These are phyloP conservation scores for Eueremaeus valkanovi DNA, from an alignment of 2,888 invertebrate species.

Conservation along the genomic window DNA sequence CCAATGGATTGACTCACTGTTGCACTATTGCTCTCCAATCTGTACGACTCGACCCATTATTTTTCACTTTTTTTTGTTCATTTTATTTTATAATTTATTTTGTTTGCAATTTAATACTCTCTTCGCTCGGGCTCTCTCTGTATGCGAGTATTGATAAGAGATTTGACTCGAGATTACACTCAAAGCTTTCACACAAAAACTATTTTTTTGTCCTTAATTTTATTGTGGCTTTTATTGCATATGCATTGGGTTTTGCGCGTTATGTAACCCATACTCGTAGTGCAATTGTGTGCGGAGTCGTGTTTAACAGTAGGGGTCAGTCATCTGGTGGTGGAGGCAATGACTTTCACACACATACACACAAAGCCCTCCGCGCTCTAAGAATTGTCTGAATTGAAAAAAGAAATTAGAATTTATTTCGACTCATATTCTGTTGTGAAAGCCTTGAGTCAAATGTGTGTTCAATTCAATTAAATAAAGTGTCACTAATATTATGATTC, in stretches of 20 bases:
- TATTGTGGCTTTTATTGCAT: conserved; percentile 21
- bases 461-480: conserved; percentile 4
- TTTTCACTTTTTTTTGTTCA: background rate
- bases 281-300: background rate
- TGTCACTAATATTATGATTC: conserved; percentile 2
- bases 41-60: background rate
- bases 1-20: conserved; percentile 13
- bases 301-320: conserved; percentile 21
- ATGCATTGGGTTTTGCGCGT: conserved; percentile 3
- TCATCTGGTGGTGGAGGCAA: conserved; percentile 25
- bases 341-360: background rate
- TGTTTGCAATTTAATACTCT: background rate
- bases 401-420: too few species aligned
- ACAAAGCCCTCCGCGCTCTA: background rate
- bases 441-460: background rate
- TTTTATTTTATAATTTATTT: background rate
- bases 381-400: background rate
- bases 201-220: conserved; percentile 15
- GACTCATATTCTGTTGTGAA: background rate
- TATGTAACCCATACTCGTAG: conserved; percentile 4
- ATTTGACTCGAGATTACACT: background rate
- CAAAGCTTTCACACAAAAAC: background rate
- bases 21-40: background rate
- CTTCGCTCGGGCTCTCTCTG: background rate
- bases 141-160: conserved; percentile 7